Conservation (phyloP, 2,888 invertebrate genomes). For the Serrognathus titanus region DNA sequence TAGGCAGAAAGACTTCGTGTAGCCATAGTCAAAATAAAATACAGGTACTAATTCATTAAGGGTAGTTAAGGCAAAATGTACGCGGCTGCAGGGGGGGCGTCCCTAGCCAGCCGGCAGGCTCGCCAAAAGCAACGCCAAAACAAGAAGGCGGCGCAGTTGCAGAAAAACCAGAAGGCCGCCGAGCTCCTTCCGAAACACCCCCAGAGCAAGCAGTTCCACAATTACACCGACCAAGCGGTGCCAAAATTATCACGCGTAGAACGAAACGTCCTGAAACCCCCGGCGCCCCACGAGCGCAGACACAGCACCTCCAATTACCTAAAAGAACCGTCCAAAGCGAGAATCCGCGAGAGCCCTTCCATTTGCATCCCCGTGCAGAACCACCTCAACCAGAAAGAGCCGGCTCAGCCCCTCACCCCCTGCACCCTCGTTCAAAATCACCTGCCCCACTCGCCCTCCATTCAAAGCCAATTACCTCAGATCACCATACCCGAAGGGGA, state of each 20-base stretch:
- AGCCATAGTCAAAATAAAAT: not conserved
- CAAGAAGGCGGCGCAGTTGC: conserved; percentile 45
- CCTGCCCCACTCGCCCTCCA: conserved; percentile 35
- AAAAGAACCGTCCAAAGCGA: conserved; percentile 35
- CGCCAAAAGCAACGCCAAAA: conserved; percentile 55
- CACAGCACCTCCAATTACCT: conserved; percentile 45
- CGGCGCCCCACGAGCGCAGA: conserved; percentile 40
- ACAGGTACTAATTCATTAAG: not conserved
- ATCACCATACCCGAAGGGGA: conserved; percentile 52
- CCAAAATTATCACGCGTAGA: conserved; percentile 55
- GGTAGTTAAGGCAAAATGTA: conserved; percentile 57
- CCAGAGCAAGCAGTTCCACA: conserved; percentile 56
- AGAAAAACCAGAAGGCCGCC: conserved; percentile 52
- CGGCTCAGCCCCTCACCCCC: conserved; percentile 49
- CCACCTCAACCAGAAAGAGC: conserved; percentile 53
- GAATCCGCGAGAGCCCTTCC: conserved; percentile 47
- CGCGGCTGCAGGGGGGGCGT: conserved; percentile 86
- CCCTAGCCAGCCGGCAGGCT: conserved; percentile 79
- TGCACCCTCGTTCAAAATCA: conserved; percentile 38
- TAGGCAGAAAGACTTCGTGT: conserved; percentile 7
- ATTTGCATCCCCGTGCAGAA: conserved; percentile 52
- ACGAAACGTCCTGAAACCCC: conserved; percentile 44
- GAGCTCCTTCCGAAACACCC: conserved; percentile 36
- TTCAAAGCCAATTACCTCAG: conserved; percentile 54
- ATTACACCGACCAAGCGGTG: conserved; percentile 53